Percentiles rank a stretch among this genome's conserved stretches.
phyloP scores from a whole-genome alignment of 2,797 vertebrate species.

The Lateolabrax maculatus region DNA sequence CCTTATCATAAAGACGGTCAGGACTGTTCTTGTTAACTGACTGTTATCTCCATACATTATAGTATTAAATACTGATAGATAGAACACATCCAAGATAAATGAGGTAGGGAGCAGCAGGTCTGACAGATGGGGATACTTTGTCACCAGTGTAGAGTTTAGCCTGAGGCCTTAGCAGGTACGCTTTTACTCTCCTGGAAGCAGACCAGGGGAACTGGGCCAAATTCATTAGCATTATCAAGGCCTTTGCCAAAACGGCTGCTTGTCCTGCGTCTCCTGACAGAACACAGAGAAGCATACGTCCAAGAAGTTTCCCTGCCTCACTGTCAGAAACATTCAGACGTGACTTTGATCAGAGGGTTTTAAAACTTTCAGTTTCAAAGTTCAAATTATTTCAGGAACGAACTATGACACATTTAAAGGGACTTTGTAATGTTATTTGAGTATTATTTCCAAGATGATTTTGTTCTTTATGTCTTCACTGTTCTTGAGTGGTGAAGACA shows the following conservation, averaged over 20 bases:
- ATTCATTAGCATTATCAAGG: constrained; percentile 56
- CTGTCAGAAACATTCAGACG: not conserved
- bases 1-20: not conserved
- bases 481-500: too few relatives aligned
- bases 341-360: constrained; percentile 22
- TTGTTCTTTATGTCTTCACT: too few relatives aligned
- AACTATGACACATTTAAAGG: not conserved
- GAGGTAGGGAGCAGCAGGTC: constrained; percentile 32
- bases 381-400: constrained; percentile 9
- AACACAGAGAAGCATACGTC: constrained; percentile 39
- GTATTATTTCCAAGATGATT: not conserved
- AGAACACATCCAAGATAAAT: constrained; percentile 31
- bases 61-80: constrained; percentile 17
- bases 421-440: not conserved
- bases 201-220: constrained; percentile 57
- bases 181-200: constrained; percentile 46
- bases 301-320: not conserved
- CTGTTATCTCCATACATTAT: not conserved
- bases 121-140: constrained; percentile 34
- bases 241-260: constrained; percentile 49
- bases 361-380: constrained; percentile 15
- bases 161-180: constrained; percentile 26
- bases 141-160: constrained; percentile 41
- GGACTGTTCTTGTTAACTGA: not conserved
- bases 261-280: constrained; percentile 33